A percentile compares a stretch with the other conserved stretches of the same genome.
Evolutionary conservation across 2,888 invertebrate genomes (phyloP).

Genomic region (Neoitamus cyanurus): DNA sequence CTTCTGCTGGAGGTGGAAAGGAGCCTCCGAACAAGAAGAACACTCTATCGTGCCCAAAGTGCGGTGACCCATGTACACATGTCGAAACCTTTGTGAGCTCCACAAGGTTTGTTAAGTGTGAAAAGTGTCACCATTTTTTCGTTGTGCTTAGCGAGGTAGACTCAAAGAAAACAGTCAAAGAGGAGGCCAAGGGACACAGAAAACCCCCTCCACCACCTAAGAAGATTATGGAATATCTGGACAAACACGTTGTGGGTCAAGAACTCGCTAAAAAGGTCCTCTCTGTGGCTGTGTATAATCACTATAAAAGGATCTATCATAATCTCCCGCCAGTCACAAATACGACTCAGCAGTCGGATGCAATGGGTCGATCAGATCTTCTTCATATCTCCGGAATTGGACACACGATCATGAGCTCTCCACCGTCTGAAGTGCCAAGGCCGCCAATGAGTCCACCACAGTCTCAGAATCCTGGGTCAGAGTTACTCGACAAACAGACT

Average conservation of each 20-base stretch:
- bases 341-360: slow-evolving; percentile 57
- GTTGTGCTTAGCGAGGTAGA: slow-evolving; percentile 94
- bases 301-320: slow-evolving; percentile 97
- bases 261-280: slow-evolving; percentile 97
- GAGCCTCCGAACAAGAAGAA: slow-evolving; percentile 72
- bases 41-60: slow-evolving; percentile 92
- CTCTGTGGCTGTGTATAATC: slow-evolving; percentile 98
- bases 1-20: slow-evolving; percentile 67
- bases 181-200: slow-evolving; percentile 74
- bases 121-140: slow-evolving; percentile 98
- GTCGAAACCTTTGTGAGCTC: slow-evolving; percentile 98
- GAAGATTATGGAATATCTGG: slow-evolving; percentile 96
- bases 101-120: slow-evolving; percentile 96
- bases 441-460: slow-evolving; percentile 56
- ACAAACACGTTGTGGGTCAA: slow-evolving; percentile 97
- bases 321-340: slow-evolving; percentile 74
- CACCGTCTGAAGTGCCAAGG: slow-evolving; percentile 61
- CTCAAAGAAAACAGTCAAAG: slow-evolving; percentile 86
- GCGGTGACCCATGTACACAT: slow-evolving; percentile 96
- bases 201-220: slow-evolving; percentile 96
- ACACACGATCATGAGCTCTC: slow-evolving; percentile 70
- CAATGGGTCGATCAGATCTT: slow-evolving; percentile 72
- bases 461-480: slow-evolving; percentile 72
- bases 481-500: slow-evolving; percentile 82
- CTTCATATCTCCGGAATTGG: slow-evolving; percentile 86